Evolutionary conservation across 2,113 vertebrate genomes (phyloP).

Genomic region (Puma concolor): DNA sequence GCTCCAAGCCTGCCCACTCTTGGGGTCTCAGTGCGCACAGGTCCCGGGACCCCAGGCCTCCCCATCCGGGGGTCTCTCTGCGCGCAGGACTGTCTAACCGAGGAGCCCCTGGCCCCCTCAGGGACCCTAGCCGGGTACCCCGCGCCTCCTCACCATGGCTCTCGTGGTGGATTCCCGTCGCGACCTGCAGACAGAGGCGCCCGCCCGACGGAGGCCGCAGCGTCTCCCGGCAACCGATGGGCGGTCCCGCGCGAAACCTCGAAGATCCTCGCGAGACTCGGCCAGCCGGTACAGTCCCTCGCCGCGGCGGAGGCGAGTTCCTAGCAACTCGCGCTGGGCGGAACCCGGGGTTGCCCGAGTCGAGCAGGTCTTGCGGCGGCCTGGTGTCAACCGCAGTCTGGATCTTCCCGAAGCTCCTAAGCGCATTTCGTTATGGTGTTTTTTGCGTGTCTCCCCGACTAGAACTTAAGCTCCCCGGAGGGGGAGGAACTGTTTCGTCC

Average conservation of each 20-base stretch:
- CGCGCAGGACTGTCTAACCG: too few relatives aligned
- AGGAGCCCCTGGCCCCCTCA: background rate
- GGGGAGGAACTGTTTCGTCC: too few relatives aligned
- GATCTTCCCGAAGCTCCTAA: background rate
- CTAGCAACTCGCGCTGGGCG: background rate
- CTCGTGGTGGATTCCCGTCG: accelerated
- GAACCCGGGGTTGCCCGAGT: accelerated
- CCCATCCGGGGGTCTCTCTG: background rate
- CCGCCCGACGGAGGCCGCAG: accelerated
- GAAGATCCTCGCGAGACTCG: constrained; percentile 58
- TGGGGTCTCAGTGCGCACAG: background rate
- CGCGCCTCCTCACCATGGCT: constrained; percentile 72
- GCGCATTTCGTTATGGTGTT: too few relatives aligned
- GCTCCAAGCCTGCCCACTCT: background rate
- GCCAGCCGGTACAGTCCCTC: accelerated
- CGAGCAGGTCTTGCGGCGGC: accelerated
- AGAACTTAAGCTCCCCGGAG: too few relatives aligned
- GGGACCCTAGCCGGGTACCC: background rate
- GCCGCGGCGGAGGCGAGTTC: background rate
- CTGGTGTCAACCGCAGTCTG: accelerated
- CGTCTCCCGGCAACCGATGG: constrained; percentile 72
- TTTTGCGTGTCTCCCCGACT: background rate
- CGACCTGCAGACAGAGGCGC: accelerated
- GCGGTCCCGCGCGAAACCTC: background rate
- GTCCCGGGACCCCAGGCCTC: background rate